phyloP scores from a whole-genome alignment of 1,140 invertebrate species.

The Cyclina sinensis region DNA sequence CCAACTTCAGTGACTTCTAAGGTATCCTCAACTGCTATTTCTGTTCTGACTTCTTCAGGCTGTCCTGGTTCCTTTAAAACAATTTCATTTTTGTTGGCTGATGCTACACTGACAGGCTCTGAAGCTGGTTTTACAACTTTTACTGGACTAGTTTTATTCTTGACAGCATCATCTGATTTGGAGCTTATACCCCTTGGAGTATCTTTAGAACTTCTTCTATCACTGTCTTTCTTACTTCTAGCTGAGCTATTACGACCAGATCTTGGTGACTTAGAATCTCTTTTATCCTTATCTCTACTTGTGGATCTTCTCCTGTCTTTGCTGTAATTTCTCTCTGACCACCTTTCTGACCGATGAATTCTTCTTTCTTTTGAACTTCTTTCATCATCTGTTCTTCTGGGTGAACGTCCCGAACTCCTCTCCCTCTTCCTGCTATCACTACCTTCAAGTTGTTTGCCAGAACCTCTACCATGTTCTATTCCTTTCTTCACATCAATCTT shows the following conservation, averaged over 20 bases:
- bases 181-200: neutral
- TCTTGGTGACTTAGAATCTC: neutral
- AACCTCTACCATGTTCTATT: neutral
- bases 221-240: neutral
- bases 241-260: neutral
- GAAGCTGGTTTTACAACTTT: no score
- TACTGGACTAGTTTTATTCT: no score
- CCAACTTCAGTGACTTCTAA: neutral
- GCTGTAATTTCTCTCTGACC: no score
- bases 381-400: neutral
- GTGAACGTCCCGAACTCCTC: neutral
- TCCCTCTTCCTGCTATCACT: neutral
- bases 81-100: neutral
- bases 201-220: neutral
- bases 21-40: neutral
- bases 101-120: no score
- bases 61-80: no score
- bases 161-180: no score
- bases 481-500: neutral
- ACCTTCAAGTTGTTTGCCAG: neutral
- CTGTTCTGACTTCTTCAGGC: neutral
- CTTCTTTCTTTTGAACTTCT: no score
- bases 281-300: neutral
- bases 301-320: neutral
- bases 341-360: no score